Evolutionary conservation across 2,888 invertebrate species (phyloP), one percentile per base, ranked within the genome.

Genomic region (Himalopsyche kuldschensis): DNA sequence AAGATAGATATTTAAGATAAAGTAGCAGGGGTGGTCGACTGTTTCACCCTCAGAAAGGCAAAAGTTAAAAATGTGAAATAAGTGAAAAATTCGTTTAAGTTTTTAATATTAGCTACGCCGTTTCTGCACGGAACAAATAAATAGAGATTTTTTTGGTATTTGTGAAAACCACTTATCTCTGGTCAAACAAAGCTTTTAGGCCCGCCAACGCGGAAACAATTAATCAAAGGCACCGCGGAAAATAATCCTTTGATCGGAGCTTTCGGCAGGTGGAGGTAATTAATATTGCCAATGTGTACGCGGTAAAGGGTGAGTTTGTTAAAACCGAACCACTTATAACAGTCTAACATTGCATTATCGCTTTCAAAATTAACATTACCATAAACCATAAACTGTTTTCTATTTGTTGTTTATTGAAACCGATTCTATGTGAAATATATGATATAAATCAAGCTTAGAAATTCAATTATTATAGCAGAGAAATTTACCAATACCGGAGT

Each of bases 251-350:
- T 75, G 83, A 79, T 79, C 47, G 75, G 76, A 75, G 79, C 83
- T 79, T 83, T 83, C 83, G 79, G 79, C 83, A 83, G 83, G 83
- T 83, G 80, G 35, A 48, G 63, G 82, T 76, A 83, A 83, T 83
- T 83, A 83, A 83, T 83, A 80, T 79, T 46, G 55, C 55, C 55
- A 55, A 55, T 78, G 35, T 47, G 78, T 41, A 30, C 69, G 35
- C 35, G 63, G 24, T 20, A 20, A 24, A 55, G 55, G 55, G 55
- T 55, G 55, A 55, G 55, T 55, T 55, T 24, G 55, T 55, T 55
- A 24, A 24, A 55, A 55, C 55, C 55, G 20, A 55, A 24, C 55
- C 55, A 55, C 55, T 55, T 55, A 55, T 10, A 55, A 20, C 24
- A 24, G 55, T 55, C 55, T 55, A 55, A 24, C 55, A 20, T 55